Evolutionary conservation across 53 echinoderm and acorn worm genomes (phyloP).

Genomic region (Stichopus horrens): DNA sequence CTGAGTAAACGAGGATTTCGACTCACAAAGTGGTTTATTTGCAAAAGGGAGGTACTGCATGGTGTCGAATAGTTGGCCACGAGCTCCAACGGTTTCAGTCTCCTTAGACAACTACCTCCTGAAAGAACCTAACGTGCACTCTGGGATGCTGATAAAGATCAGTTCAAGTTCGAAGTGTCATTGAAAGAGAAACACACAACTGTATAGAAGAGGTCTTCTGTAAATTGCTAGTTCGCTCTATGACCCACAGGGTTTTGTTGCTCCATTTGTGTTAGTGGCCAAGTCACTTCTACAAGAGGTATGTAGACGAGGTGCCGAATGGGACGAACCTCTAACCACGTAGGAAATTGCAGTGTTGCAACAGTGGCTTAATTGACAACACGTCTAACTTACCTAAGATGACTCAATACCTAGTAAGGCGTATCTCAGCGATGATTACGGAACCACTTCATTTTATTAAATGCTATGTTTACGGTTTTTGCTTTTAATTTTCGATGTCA

Average conservation of each 20-base stretch:
- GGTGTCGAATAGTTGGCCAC: conserved; percentile 47
- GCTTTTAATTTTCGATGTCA: no score
- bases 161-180: conserved; percentile 36
- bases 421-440: not conserved
- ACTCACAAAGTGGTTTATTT: conserved; percentile 27
- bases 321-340: conserved; percentile 58
- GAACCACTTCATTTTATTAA: conserved; percentile 23
- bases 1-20: conserved; percentile 32
- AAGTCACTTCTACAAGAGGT: conserved; percentile 61
- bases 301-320: conserved; percentile 50
- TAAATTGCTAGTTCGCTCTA: conserved; percentile 58
- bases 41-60: conserved; percentile 37
- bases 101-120: not conserved
- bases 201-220: conserved; percentile 65
- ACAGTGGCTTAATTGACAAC: conserved; percentile 46
- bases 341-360: conserved; percentile 30
- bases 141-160: conserved; percentile 49
- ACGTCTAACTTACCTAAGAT: conserved; percentile 45
- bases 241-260: conserved; percentile 63
- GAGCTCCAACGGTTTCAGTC: conserved; percentile 44
- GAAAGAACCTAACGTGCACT: conserved; percentile 49
- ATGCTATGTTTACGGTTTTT: conserved; percentile 29
- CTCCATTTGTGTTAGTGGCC: conserved; percentile 12
- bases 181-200: conserved; percentile 46
- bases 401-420: not conserved